Percentiles rank a stretch among this genome's conserved stretches.
phyloP scores from a whole-genome alignment of 2,888 invertebrate genomes.

The Acrocyrtus sp. region DNA sequence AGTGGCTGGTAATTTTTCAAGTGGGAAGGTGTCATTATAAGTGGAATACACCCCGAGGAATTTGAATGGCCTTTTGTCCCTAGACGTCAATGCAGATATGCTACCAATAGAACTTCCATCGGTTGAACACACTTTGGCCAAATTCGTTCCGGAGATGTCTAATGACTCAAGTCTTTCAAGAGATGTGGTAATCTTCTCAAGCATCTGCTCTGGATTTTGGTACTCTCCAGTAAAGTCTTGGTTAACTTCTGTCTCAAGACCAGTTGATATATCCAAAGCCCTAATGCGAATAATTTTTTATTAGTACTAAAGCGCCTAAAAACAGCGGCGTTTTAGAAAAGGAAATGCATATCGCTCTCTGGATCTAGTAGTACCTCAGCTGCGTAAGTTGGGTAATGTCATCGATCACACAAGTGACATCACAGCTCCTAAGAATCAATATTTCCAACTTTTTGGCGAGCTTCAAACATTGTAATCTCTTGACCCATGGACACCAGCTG shows the following conservation, averaged over 20 bases:
- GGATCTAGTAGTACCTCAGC: constrained; percentile 32
- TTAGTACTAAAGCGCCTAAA: no score
- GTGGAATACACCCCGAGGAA: not conserved
- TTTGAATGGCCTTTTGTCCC: not conserved
- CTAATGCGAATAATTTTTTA: no score
- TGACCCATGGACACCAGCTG: constrained; percentile 35
- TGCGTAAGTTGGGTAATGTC: constrained; percentile 4
- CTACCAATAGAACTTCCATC: no score
- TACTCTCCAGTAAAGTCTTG: constrained; percentile 15
- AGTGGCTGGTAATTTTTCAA: no score
- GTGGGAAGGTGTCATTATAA: no score
- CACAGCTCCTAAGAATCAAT: constrained; percentile 19
- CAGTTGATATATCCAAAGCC: constrained; percentile 20
- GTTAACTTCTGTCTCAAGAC: not conserved
- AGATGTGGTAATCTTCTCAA: not conserved
- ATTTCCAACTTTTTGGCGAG: constrained; percentile 11
- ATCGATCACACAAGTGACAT: constrained; percentile 4
- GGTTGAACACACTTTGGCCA: not conserved
- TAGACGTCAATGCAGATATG: not conserved
- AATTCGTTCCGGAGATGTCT: constrained; percentile 32
- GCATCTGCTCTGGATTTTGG: not conserved
- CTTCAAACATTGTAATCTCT: not conserved
- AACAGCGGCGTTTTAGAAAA: no score
- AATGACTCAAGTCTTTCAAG: constrained; percentile 18
- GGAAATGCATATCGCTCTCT: no score